Percentiles rank a stretch among this genome's conserved stretches.
phyloP scores from a whole-genome alignment of 2,888 invertebrate species.

The Philaethria dido region DNA sequence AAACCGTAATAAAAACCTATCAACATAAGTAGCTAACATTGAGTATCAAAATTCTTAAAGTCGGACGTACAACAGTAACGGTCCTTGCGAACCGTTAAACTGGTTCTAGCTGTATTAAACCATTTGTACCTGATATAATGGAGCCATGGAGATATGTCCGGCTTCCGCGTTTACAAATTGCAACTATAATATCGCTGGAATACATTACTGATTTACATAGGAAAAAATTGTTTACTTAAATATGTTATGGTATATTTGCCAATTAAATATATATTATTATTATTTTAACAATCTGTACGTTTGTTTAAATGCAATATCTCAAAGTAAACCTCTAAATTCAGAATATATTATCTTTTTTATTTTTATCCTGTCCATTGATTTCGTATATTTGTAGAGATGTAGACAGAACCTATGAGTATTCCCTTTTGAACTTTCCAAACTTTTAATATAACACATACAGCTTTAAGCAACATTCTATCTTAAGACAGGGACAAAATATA shows the following conservation, averaged over 20 bases:
- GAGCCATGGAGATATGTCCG: constrained; percentile 50
- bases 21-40: constrained; percentile 2
- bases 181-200: constrained; percentile 26
- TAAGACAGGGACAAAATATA: too few species aligned
- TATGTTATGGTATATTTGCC: not conserved
- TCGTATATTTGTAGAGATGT: too few species aligned
- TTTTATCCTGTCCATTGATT: too few species aligned
- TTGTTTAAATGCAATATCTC: not conserved
- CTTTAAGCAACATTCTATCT: too few species aligned
- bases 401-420: too few species aligned
- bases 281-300: not conserved
- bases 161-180: constrained; percentile 54
- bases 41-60: constrained; percentile 26
- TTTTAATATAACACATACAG: too few species aligned
- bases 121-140: constrained; percentile 56
- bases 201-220: not conserved
- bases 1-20: not conserved
- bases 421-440: too few species aligned
- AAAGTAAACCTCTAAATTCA: not conserved
- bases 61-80: constrained; percentile 59
- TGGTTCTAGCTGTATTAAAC: constrained; percentile 57
- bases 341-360: too few species aligned
- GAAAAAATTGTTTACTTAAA: not conserved
- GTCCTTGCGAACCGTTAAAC: constrained; percentile 71
- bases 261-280: too few species aligned